Percentiles rank a stretch among this genome's conserved stretches.
Evolutionary conservation across 2,888 invertebrate genomes (phyloP).

Genomic region (Entomobrya proxima): DNA sequence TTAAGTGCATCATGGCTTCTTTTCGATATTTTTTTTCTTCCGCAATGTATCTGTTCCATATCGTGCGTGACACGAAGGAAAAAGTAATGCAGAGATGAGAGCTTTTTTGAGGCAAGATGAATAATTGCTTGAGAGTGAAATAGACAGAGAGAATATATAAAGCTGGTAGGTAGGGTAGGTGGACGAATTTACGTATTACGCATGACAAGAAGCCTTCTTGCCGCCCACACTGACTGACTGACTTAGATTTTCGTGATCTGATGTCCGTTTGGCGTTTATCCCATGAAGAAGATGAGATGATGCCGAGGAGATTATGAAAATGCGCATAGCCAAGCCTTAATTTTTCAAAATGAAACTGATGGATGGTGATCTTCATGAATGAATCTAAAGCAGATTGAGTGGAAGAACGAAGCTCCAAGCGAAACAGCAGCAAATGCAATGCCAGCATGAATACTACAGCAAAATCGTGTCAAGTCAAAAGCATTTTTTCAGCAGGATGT

Average conservation of each 20-base stretch:
- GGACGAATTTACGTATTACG: slow-evolving; percentile 44
- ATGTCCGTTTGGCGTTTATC: slow-evolving; percentile 22
- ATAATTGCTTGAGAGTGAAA: slow-evolving; percentile 38
- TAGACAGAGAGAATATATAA: neutral
- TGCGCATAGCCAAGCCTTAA: slow-evolving; percentile 73
- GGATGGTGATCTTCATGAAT: slow-evolving; percentile 36
- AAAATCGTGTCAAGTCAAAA: slow-evolving; percentile 75
- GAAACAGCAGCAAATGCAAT: slow-evolving; percentile 58
- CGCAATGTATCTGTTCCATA: slow-evolving; percentile 14
- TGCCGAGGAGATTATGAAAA: slow-evolving; percentile 16
- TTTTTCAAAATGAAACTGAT: slow-evolving; percentile 43
- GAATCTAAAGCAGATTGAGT: slow-evolving; percentile 71
- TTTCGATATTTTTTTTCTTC: slow-evolving; percentile 6
- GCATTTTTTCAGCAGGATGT: slow-evolving; percentile 29
- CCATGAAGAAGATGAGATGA: neutral
- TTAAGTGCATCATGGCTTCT: neutral
- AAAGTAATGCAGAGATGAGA: neutral
- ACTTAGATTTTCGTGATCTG: slow-evolving; percentile 31
- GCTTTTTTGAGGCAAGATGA: slow-evolving; percentile 35
- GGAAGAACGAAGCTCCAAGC: neutral
- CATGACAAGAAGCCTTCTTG: slow-evolving; percentile 74
- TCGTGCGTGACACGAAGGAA: slow-evolving; percentile 43
- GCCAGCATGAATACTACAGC: slow-evolving; percentile 69
- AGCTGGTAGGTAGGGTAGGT: slow-evolving; percentile 8
- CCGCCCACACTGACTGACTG: slow-evolving; percentile 73